Base-by-base conservation (phyloP, 2,888 invertebrate genomes). In the Hydrotaea diabolus region DNA sequence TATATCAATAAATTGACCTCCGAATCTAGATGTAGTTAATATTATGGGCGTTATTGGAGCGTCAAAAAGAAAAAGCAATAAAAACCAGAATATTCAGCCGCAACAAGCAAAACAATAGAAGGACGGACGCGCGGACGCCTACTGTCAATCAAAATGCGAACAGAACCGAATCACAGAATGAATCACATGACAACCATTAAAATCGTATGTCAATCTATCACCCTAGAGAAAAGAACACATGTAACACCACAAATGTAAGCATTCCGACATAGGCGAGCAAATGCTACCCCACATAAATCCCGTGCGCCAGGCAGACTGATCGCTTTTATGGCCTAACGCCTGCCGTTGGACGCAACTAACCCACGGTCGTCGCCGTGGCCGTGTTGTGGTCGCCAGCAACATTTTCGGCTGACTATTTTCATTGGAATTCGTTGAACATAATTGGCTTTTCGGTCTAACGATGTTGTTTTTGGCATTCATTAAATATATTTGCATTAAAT, bases 161-260 rank as follows among this genome's bases (percentile, higher is more conserved):
- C 46, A 43, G 21, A 5, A 11, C 1, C 17, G n/a, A 23, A 49
- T 23, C 13, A 46, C 46, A 39, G 1, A 59, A 43, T 19, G 59
- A 46, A 46, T 43, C 31, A 46, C 46, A 46, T 62, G 74, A 74
- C 74, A 62, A 46, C 59, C 74, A 74, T 46, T 39, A 74, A 74
- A 62, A 23, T 62, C 59, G 26, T 21, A 59, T 62, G 74, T 59
- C 74, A 74, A 62, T 59, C 74, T 21, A 74, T 59, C 59, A 62
- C 17, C 0, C 23, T 53, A 71, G 0, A 53, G 7, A 49, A 49
- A 53, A 71, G 26, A 64, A n/a, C 31, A 31, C 2, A n/a, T n/a
- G n/a, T n/a, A n/a, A n/a, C n/a, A 8, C 36, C 36, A 39, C 39
- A 39, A 39, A 39, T 39, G 39, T 13, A 39, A 36, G 3, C 36